Conservation (phyloP, 2,888 invertebrate species). For the Hydropsyche betteni region DNA sequence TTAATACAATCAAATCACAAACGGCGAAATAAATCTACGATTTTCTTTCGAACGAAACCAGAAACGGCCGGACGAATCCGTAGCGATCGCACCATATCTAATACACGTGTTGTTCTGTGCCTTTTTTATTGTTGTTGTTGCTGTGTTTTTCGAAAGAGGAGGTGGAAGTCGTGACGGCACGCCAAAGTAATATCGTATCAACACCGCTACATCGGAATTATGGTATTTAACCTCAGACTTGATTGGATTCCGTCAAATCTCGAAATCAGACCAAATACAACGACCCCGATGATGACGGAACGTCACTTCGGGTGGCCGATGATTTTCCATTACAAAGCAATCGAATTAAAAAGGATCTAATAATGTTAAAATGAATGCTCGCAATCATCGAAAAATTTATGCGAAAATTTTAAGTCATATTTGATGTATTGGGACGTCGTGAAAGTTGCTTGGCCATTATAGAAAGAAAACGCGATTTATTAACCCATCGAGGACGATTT, state of each 20-base stretch:
- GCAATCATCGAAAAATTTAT: background rate
- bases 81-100: too few relatives aligned
- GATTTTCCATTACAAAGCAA: too few relatives aligned
- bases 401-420: background rate
- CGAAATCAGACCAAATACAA: slow-evolving; percentile 14
- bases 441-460: background rate
- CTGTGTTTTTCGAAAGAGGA: slow-evolving; percentile 6
- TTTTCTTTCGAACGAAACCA: too few relatives aligned
- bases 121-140: too few relatives aligned
- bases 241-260: slow-evolving; percentile 25
- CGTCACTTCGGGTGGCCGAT: background rate
- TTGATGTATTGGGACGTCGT: background rate
- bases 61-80: too few relatives aligned
- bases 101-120: too few relatives aligned
- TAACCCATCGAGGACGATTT: slow-evolving; percentile 1
- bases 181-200: slow-evolving; percentile 19
- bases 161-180: slow-evolving; percentile 31
- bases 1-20: too few relatives aligned
- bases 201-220: slow-evolving; percentile 29
- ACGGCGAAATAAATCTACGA: too few relatives aligned
- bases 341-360: too few relatives aligned
- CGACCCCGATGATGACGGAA: background rate
- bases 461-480: background rate
- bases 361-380: background rate
- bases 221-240: slow-evolving; percentile 33